phyloP scores from a whole-genome alignment of 2,797 vertebrate genomes.

The Amphiprion clarkii region DNA sequence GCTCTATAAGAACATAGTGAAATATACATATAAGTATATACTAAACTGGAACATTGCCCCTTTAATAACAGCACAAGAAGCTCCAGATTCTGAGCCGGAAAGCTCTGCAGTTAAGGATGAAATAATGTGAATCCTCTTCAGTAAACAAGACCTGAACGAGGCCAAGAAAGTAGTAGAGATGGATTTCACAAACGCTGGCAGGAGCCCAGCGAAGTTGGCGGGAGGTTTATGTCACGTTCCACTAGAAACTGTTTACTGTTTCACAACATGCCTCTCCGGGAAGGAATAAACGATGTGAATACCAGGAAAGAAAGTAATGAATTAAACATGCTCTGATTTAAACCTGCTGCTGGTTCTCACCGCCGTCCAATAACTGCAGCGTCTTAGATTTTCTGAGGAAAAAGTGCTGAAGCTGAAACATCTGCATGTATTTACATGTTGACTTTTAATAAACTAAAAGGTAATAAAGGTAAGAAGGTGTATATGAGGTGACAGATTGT shows the following conservation, averaged over 20 bases:
- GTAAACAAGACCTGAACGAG: constrained; percentile 2
- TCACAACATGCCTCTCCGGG: constrained; percentile 34
- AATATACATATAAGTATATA: background rate
- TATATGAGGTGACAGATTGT: too few species aligned
- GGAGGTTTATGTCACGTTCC: constrained; percentile 17
- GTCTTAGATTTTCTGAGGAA: too few species aligned
- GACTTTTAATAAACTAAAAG: too few species aligned
- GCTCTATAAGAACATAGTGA: too few species aligned
- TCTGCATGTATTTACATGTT: too few species aligned
- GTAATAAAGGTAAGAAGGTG: too few species aligned
- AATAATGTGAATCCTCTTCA: background rate
- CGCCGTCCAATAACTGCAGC: too few species aligned
- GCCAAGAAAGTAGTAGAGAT: constrained; percentile 12
- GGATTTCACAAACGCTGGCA: constrained; percentile 27
- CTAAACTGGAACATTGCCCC: background rate
- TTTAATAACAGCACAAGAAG: background rate
- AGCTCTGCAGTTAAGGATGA: background rate
- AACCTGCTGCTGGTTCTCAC: background rate
- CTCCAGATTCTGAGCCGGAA: background rate
- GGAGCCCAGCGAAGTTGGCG: too few species aligned
- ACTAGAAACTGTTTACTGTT: constrained; percentile 46
- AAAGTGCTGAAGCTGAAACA: too few species aligned
- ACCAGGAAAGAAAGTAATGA: background rate
- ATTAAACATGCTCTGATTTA: background rate
- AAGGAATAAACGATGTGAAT: constrained; percentile 28